Evolutionary conservation across 92 coral and sea anemone species (phyloP).

Genomic region (Metridium senile): DNA sequence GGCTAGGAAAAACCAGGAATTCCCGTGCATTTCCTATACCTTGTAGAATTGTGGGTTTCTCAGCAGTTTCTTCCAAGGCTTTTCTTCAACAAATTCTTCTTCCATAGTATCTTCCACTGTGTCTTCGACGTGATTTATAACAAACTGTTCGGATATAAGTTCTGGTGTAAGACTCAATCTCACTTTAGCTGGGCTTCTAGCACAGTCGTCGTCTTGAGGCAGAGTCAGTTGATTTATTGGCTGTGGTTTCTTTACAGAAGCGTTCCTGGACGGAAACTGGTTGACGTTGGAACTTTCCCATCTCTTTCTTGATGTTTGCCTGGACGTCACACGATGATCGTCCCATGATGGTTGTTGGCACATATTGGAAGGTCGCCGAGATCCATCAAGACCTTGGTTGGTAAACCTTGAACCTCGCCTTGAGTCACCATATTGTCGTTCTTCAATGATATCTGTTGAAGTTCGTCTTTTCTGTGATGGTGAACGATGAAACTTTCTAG

Average conservation of each 20-base stretch:
- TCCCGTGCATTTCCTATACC: too few relatives aligned
- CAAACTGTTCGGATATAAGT: background rate
- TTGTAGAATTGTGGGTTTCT: slow-evolving; percentile 62
- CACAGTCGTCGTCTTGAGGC: background rate
- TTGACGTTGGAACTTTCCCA: slow-evolving; percentile 4
- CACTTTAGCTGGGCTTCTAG: background rate
- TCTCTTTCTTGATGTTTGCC: slow-evolving; percentile 4
- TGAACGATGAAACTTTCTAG: slow-evolving; percentile 8
- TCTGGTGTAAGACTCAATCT: slow-evolving; percentile 4
- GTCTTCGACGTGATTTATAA: slow-evolving; percentile 10
- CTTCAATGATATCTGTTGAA: background rate
- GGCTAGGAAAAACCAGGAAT: too few relatives aligned
- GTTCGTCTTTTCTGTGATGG: background rate
- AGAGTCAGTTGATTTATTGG: background rate
- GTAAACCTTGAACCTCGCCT: slow-evolving; percentile 10
- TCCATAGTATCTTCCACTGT: background rate
- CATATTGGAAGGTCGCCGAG: background rate
- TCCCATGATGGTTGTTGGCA: background rate
- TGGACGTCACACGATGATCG: background rate
- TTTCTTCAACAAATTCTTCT: background rate
- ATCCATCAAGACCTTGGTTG: background rate
- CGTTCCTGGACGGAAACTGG: background rate
- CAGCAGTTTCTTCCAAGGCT: slow-evolving; percentile 59
- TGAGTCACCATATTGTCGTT: background rate
- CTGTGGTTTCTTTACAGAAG: background rate